phyloP scores from a whole-genome alignment of 2,797 vertebrate species.

The Hoplostethus atlanticus region DNA sequence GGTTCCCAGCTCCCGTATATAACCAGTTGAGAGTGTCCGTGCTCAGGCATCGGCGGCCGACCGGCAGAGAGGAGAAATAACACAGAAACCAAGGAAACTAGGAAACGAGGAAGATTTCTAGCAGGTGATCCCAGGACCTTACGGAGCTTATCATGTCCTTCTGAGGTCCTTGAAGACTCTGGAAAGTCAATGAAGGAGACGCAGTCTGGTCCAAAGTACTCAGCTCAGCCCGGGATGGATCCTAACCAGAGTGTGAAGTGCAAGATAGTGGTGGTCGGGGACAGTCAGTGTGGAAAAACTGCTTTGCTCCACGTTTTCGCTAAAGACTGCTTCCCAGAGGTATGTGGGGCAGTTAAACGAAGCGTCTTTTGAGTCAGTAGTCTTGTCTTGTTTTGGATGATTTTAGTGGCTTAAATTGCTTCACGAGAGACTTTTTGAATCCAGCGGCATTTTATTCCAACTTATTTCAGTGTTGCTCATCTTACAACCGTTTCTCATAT shows the following conservation, averaged over 20 bases:
- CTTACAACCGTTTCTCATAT: not conserved
- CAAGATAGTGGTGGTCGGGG: slow-evolving; percentile 92
- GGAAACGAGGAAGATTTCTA: too few relatives aligned
- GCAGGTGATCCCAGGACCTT: too few relatives aligned
- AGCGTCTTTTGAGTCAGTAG: too few relatives aligned
- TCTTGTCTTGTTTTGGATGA: not conserved
- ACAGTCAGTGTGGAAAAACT: slow-evolving; percentile 92
- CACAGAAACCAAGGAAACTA: too few relatives aligned
- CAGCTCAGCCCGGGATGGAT: slow-evolving; percentile 87
- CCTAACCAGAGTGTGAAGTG: slow-evolving; percentile 91
- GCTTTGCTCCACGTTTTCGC: slow-evolving; percentile 91
- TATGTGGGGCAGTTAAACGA: slow-evolving; percentile 48
- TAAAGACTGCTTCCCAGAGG: slow-evolving; percentile 92
- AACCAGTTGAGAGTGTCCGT: too few relatives aligned
- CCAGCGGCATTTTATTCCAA: not conserved
- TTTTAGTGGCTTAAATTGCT: not conserved
- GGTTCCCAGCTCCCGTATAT: too few relatives aligned
- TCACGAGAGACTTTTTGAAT: not conserved
- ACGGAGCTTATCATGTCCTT: not conserved
- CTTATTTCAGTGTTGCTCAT: not conserved
- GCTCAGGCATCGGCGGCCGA: too few relatives aligned
- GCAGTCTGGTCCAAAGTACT: slow-evolving; percentile 86
- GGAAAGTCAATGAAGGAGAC: slow-evolving; percentile 90
- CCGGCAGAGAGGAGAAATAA: too few relatives aligned
- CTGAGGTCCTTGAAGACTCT: slow-evolving; percentile 37